Base-by-base conservation (phyloP, 1,140 invertebrate genomes). In the Heterodera schachtii region DNA sequence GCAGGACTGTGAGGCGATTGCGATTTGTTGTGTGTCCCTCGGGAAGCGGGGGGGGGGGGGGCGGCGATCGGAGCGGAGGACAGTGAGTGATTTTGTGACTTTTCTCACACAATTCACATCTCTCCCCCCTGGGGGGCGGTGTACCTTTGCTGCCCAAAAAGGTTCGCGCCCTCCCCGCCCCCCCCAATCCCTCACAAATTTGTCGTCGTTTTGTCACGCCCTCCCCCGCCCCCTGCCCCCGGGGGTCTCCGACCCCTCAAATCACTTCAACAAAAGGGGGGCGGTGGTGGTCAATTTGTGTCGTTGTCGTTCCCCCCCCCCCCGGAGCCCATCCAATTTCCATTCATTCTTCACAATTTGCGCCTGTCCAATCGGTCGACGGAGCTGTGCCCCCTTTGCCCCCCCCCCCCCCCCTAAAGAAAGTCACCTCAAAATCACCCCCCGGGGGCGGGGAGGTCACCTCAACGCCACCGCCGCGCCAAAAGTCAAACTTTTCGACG, bases 201-300 rank as follows among this genome's bases (percentile, higher is more conserved):
- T 60, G 57, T 31, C 31, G 57, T 60, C 57, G 57, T 60, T 19
- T 60, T 60, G 57, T 60, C 57, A 60, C 57, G 57, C 57, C 57
- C 57, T 52, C 57, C 57, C 5, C 57, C n/a, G n/a, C n/a, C 57
- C 57, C 57, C 2, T 0, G 0, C 31, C 31, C 31, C 31, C 31
- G 0, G 31, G 31, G 31, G 31, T 31, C 7, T 1, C 7, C 57
- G 11, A 60, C 11, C 57, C 57, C 57, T 19, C 57, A 60, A 60
- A 60, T 60, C 57, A 60, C 57, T 60, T 60, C 57, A 60, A 60
- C 57, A 60, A 60, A 60, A 60, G 57, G 57, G 49, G 49, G 49
- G 49, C 8, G 49, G 49, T 8, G 49, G 57, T 60, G 57, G 57
- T 60, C 57, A 60, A 60, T 60, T 60, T 60, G 13, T 60, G 57